These are phyloP conservation scores for Caenorhabditis afra DNA, from an alignment of 2,888 invertebrate species.

Conservation along the genomic window DNA sequence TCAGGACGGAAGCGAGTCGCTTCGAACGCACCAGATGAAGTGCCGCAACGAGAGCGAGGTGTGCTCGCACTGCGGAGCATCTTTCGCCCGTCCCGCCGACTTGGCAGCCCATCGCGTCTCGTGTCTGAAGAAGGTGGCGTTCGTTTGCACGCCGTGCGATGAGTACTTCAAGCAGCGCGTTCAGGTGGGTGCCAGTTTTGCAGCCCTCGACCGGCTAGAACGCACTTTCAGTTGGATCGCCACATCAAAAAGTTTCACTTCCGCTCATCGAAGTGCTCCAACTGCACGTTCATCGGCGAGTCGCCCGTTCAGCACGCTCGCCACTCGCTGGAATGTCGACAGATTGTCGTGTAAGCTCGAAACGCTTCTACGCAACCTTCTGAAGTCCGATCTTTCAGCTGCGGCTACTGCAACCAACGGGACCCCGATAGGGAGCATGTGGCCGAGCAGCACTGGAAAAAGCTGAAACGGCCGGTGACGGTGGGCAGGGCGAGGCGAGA, in stretches of 20 bases:
- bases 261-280: slow-evolving; percentile 19
- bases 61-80: slow-evolving; percentile 41
- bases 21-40: slow-evolving; percentile 56
- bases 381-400: slow-evolving; percentile 36
- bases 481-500: slow-evolving; percentile 3
- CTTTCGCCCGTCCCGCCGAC: slow-evolving; percentile 43
- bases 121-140: slow-evolving; percentile 54
- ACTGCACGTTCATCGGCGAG: slow-evolving; percentile 29
- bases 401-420: slow-evolving; percentile 57
- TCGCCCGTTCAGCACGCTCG: slow-evolving; percentile 28
- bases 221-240: slow-evolving; percentile 65
- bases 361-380: too few species aligned
- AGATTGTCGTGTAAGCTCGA: slow-evolving; percentile 23
- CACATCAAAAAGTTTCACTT: slow-evolving; percentile 64
- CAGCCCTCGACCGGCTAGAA: too few species aligned
- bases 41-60: slow-evolving; percentile 39
- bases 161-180: slow-evolving; percentile 57
- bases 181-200: slow-evolving; percentile 33
- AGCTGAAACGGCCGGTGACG: slow-evolving; percentile 39
- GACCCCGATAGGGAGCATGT: slow-evolving; percentile 51
- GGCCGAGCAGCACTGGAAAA: slow-evolving; percentile 49
- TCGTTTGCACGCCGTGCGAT: slow-evolving; percentile 57
- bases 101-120: slow-evolving; percentile 54
- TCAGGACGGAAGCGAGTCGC: slow-evolving; percentile 29
- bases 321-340: slow-evolving; percentile 26